phyloP scores from a whole-genome alignment of 2,113 vertebrate genomes.

The Onychostruthus taczanowskii region DNA sequence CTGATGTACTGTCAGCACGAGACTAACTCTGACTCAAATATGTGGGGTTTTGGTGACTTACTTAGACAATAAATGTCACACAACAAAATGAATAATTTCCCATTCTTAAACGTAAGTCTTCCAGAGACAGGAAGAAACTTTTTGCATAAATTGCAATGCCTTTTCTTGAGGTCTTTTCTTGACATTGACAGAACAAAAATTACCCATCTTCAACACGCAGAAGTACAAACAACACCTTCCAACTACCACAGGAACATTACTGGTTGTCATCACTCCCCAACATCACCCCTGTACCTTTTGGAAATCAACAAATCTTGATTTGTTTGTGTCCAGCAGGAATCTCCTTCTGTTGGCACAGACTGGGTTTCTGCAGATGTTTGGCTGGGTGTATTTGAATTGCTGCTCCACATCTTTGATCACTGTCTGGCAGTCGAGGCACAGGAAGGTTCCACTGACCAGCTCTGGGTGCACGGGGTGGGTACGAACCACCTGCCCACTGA shows the following conservation, averaged over 20 bases:
- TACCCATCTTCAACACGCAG: rapidly evolving
- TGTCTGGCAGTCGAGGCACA: conserved; percentile 95
- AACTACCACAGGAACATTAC: neutral
- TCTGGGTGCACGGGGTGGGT: conserved; percentile 97
- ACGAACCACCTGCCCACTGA: conserved; percentile 96
- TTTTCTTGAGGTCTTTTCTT: neutral
- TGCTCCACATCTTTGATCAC: conserved; percentile 92
- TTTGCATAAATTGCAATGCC: neutral
- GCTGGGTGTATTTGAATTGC: conserved; percentile 97
- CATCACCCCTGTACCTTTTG: conserved; percentile 83
- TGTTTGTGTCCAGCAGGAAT: conserved; percentile 97
- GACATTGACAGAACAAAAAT: neutral
- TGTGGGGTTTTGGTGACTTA: neutral
- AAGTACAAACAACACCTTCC: neutral
- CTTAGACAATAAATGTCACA: neutral
- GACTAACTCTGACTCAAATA: neutral
- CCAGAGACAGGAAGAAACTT: neutral
- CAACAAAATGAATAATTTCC: neutral
- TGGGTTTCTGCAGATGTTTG: conserved; percentile 94
- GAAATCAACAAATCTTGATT: conserved; percentile 97
- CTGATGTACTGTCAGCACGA: neutral
- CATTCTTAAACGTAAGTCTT: neutral
- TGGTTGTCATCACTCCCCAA: rapidly evolving
- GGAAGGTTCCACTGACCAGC: conserved; percentile 92
- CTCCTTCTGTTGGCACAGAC: conserved; percentile 93